These are phyloP conservation scores for Bugula neritina DNA, from an alignment of 2,888 invertebrate species.

Conservation along the genomic window DNA sequence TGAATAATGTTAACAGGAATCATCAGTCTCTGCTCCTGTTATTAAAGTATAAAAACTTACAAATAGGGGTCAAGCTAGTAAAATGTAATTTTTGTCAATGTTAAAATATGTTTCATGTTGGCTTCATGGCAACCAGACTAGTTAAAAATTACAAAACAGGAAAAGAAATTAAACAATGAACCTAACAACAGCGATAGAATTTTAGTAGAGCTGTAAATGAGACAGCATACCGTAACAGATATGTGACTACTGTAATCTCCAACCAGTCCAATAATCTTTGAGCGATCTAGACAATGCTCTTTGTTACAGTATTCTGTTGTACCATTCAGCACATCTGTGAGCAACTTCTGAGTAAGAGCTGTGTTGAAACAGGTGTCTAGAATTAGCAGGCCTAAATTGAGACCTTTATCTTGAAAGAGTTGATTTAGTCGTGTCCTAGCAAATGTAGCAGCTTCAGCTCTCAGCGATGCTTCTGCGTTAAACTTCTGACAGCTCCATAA, in stretches of 20 bases:
- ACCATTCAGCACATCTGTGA: background rate
- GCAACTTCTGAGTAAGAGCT: background rate
- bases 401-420: background rate
- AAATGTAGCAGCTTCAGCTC: background rate
- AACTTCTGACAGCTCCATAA: background rate
- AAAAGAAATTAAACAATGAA: no score
- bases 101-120: no score
- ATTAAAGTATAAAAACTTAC: background rate
- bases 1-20: background rate
- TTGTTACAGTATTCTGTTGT: background rate
- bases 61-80: background rate
- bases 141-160: no score
- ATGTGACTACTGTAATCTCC: constrained; percentile 16
- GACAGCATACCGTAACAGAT: background rate
- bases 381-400: background rate
- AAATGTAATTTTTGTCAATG: background rate
- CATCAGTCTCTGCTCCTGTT: constrained; percentile 14
- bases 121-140: no score
- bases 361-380: constrained; percentile 13
- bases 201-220: no score
- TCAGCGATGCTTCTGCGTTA: background rate
- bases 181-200: no score
- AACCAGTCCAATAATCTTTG: constrained; percentile 1
- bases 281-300: background rate
- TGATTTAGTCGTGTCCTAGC: background rate